Evolutionary conservation across 2,888 invertebrate genomes (phyloP).

Genomic region (Nemotelus pantherinus): DNA sequence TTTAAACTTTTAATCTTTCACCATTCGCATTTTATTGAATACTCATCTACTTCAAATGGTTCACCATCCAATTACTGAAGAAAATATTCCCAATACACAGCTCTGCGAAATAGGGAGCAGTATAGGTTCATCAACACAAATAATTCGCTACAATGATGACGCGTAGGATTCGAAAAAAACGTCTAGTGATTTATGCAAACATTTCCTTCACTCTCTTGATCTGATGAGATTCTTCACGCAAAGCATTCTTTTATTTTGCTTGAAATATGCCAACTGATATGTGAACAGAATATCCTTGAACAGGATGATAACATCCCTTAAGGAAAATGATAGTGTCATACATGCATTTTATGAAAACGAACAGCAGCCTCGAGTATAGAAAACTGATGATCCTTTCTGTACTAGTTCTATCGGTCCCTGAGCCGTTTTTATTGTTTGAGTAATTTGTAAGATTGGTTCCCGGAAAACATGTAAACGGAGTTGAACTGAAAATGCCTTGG

Average conservation of each 20-base stretch:
- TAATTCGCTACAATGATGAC: constrained; percentile 1
- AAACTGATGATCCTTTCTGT: constrained; percentile 38
- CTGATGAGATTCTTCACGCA: constrained; percentile 24
- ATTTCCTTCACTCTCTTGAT: constrained; percentile 35
- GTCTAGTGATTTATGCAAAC: constrained; percentile 7
- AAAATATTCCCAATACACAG: not conserved
- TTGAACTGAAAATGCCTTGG: constrained; percentile 44
- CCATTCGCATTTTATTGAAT: too few relatives aligned
- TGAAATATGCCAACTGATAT: constrained; percentile 20
- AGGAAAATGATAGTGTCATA: constrained; percentile 32
- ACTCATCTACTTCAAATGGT: not conserved
- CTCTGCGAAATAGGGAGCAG: too few relatives aligned
- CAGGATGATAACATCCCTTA: constrained; percentile 11
- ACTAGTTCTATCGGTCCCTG: constrained; percentile 43
- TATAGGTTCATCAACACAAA: too few relatives aligned
- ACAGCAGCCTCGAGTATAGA: constrained; percentile 29
- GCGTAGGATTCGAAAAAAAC: not conserved
- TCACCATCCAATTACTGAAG: not conserved
- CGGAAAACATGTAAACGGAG: constrained; percentile 47
- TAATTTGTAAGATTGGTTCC: constrained; percentile 52
- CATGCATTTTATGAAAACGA: not conserved
- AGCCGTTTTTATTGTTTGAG: constrained; percentile 50
- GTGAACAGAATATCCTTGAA: constrained; percentile 32
- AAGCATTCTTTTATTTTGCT: constrained; percentile 20
- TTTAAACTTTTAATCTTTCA: too few relatives aligned